Base-by-base conservation (phyloP, 2,888 invertebrate genomes). In the Drosophila melanocephala region DNA sequence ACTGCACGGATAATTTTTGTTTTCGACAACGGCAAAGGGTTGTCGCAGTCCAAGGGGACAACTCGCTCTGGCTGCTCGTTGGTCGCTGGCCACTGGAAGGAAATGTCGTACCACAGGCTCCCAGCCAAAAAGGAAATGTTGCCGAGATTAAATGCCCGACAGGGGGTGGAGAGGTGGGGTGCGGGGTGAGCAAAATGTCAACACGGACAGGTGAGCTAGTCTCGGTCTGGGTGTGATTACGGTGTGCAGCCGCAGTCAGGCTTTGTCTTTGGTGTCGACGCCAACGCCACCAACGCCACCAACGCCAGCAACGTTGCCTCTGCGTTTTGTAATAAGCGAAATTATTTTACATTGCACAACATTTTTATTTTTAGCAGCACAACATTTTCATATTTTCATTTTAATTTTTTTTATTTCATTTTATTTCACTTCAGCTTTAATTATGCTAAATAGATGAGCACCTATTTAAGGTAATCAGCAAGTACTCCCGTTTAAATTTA, bases 1-100 rank as follows among this genome's bases (percentile, higher is more conserved):
- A 81, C 84, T 79, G 88, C 89, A 79, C 89, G 75, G 86, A 84
- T 90, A 88, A 88, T 87, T 87, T 84, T 90, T 89, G 91, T 87
- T 90, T 90, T 89, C 84, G 87, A 90, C 89, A 90, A 78, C 81
- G 86, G 86, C 88, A 85, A 83, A 85, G 75, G 71, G 72, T 63
- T 73, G 74, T 62, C 59, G 74, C 83, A 47, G 60, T 16, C 55
- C 37, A 56, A 12, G 30, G 30, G 55, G 9, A 19, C 51, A 58
- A 44, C 42, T 26, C 5, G n/a, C n/a, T 28, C 14, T 33, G 14
- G 30, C 42, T 22, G 64, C 52, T 30, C 1, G 52, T 19, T 52
- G 50, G 68, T 37, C 55, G 32, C 61, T 63, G 84, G 59, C 61
- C 81, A 72, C 69, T 72, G 84, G 77, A 74, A 89, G 87, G 87